Evolutionary conservation across 2,888 invertebrate genomes (phyloP).

Genomic region (Neocrepidodera transversa): DNA sequence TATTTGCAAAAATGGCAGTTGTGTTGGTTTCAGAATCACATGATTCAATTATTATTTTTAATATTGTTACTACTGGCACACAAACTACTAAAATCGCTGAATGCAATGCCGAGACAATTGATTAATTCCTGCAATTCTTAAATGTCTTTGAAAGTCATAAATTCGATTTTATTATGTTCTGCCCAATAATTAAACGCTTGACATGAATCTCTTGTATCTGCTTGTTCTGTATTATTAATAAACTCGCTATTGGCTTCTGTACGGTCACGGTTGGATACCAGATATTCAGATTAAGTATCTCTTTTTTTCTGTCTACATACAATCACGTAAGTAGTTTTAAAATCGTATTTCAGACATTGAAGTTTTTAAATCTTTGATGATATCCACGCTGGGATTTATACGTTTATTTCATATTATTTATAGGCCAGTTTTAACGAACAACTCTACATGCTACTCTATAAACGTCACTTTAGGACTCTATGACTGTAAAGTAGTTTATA

Average conservation of each 20-base stretch:
- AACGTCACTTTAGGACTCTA: no score
- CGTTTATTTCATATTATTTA: no score
- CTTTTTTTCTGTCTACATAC: neutral
- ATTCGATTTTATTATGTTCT: slow-evolving; percentile 15
- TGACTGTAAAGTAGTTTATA: no score
- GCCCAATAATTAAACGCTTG: slow-evolving; percentile 6
- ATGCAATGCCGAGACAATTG: slow-evolving; percentile 6
- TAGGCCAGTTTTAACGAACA: no score
- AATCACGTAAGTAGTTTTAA: neutral
- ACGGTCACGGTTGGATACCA: slow-evolving; percentile 16
- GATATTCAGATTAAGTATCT: slow-evolving; percentile 7
- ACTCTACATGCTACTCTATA: no score
- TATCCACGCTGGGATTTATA: no score
- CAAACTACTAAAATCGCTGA: no score
- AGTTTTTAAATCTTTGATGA: no score
- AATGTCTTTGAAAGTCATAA: slow-evolving; percentile 11
- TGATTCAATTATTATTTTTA: neutral
- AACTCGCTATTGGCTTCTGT: slow-evolving; percentile 7
- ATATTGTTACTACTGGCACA: slow-evolving; percentile 1
- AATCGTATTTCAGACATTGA: neutral
- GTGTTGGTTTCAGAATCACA: no score
- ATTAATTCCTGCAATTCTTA: slow-evolving; percentile 14
- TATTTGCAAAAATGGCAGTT: no score
- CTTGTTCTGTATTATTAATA: slow-evolving; percentile 18
- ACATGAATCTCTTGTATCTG: slow-evolving; percentile 13